phyloP scores from a whole-genome alignment of 2,113 vertebrate species.

The Taxidea taxus region DNA sequence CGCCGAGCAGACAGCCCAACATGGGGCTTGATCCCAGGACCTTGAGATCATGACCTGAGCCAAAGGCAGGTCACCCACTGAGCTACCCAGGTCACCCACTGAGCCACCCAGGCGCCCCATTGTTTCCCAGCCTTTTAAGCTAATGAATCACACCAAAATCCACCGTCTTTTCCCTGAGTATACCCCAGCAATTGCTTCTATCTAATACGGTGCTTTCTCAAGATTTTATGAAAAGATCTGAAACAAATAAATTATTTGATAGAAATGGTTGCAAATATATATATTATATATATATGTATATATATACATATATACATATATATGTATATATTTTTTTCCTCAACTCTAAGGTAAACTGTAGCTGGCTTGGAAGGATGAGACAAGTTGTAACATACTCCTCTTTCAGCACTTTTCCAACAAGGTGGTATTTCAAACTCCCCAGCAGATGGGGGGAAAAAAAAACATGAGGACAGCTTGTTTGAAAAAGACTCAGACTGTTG shows the following conservation, averaged over 20 bases:
- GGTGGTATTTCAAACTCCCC: constrained; percentile 74
- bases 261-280: neutral
- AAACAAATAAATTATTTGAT: neutral
- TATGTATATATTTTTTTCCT: neutral
- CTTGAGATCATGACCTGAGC: too few species aligned
- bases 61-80: too few species aligned
- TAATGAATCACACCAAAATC: neutral
- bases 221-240: neutral
- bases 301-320: neutral
- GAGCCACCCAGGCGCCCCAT: too few species aligned
- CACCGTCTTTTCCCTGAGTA: neutral
- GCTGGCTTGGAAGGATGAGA: neutral
- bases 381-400: neutral
- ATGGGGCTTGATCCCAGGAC: too few species aligned
- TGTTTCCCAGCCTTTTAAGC: neutral
- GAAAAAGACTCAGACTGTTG: constrained; percentile 77
- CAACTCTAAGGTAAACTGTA: neutral
- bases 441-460: constrained; percentile 75
- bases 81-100: too few species aligned
- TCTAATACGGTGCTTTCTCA: neutral
- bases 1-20: too few species aligned
- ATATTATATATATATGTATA: neutral
- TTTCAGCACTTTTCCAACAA: constrained; percentile 37
- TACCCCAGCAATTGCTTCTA: neutral
- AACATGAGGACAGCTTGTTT: constrained; percentile 77